Percentiles rank a stretch among this genome's conserved stretches.
phyloP scores from a whole-genome alignment of 2,888 invertebrate genomes.

The Phlogophora meticulosa region DNA sequence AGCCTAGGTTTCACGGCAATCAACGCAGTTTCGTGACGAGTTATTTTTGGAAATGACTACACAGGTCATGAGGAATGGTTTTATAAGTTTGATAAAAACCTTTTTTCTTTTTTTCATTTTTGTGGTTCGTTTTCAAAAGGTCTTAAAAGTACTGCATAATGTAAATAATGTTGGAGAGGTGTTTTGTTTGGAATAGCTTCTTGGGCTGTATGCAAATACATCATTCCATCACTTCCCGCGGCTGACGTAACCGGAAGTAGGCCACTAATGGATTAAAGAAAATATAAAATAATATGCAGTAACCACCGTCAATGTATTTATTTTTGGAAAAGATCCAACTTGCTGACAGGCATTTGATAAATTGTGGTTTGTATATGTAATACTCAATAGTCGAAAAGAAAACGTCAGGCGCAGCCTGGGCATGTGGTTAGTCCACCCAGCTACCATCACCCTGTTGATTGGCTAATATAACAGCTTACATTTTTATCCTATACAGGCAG shows the following conservation, averaged over 20 bases:
- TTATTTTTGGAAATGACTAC: conserved; percentile 22
- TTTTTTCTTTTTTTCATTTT: not conserved
- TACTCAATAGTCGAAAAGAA: not conserved
- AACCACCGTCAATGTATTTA: not conserved
- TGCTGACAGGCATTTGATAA: not conserved
- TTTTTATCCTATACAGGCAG: not conserved
- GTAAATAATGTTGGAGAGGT: not conserved
- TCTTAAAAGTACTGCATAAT: not conserved
- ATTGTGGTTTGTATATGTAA: conserved; percentile 1
- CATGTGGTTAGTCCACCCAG: not conserved
- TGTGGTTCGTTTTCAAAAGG: not conserved
- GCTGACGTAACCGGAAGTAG: conserved; percentile 24
- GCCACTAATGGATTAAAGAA: conserved; percentile 10
- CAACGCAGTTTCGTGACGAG: conserved; percentile 7
- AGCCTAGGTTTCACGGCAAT: conserved; percentile 21
- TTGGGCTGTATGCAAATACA: conserved; percentile 10
- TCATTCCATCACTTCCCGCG: conserved; percentile 10
- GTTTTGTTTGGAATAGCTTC: conserved; percentile 1
- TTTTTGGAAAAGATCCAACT: conserved; percentile 27
- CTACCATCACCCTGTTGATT: not conserved
- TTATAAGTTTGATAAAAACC: not conserved
- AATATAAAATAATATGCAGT: conserved; percentile 1
- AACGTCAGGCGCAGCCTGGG: not conserved
- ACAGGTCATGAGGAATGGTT: not conserved
- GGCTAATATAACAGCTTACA: not conserved